Conservation (phyloP, 2,113 vertebrate species). For the Suricata suricatta region DNA sequence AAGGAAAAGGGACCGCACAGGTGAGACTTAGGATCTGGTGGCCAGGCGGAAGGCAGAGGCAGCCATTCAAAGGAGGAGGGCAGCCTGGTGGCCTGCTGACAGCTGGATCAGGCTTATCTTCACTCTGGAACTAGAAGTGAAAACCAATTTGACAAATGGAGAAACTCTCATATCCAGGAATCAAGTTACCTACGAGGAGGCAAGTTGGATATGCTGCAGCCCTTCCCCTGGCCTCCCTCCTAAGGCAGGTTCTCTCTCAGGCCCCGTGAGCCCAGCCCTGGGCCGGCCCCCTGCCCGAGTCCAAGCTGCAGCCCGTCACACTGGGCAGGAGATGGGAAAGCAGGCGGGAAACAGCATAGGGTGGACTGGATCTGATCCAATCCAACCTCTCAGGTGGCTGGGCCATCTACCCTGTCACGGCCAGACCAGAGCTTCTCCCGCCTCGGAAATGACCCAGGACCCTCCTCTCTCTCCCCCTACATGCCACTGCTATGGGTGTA, state of each 20-base stretch:
- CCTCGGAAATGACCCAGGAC: not conserved
- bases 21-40: not conserved
- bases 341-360: not conserved
- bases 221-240: not conserved
- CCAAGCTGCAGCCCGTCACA: not conserved
- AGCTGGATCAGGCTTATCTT: slow-evolving; percentile 37
- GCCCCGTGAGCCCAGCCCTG: too few species aligned
- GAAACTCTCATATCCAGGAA: not conserved
- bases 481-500: not conserved
- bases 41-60: not conserved
- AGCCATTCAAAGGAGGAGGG: not conserved
- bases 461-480: not conserved
- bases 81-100: not conserved
- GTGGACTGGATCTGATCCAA: not conserved
- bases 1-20: not conserved
- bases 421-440: not conserved
- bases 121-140: slow-evolving; percentile 12
- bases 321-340: not conserved
- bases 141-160: slow-evolving; percentile 54
- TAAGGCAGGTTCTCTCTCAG: not conserved
- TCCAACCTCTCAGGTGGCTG: too few species aligned
- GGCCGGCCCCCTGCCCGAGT: not conserved
- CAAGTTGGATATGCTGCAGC: not conserved
- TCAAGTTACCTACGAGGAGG: slow-evolving; percentile 19
- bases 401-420: not conserved